These are phyloP conservation scores for Phodopus roborovskii DNA, from an alignment of 2,113 vertebrate genomes.

Conservation along the genomic window DNA sequence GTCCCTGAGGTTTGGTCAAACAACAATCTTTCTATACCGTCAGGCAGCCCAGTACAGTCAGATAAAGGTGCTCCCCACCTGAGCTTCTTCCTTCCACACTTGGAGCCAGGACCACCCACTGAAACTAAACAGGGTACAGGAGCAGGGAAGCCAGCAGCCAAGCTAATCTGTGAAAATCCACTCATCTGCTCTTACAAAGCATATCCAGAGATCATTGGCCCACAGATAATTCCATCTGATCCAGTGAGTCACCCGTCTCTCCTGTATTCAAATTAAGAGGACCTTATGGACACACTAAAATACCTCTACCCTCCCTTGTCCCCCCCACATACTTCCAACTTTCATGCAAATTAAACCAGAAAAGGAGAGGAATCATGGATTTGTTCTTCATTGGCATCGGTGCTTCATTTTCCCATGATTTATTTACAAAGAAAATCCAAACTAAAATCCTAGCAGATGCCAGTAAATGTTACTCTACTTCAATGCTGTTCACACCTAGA, in stretches of 20 bases:
- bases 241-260: constrained; percentile 56
- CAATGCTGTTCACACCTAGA: not conserved
- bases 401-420: constrained; percentile 18
- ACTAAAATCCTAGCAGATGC: not conserved
- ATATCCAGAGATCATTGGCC: constrained; percentile 57
- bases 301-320: not conserved
- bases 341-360: constrained; percentile 61
- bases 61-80: not conserved
- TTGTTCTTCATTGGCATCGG: constrained; percentile 30
- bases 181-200: constrained; percentile 58
- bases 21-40: not conserved
- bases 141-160: constrained; percentile 45
- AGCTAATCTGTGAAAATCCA: constrained; percentile 67
- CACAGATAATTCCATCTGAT: constrained; percentile 62
- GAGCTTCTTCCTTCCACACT: not conserved
- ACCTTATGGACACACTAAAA: not conserved
- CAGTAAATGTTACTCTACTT: constrained; percentile 52
- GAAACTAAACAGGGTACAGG: constrained; percentile 32
- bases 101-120: constrained; percentile 42
- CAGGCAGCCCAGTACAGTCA: constrained; percentile 3
- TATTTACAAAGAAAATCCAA: constrained; percentile 41
- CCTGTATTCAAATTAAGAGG: constrained; percentile 63
- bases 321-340: not conserved
- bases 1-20: not conserved
- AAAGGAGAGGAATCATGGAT: not conserved